phyloP scores from a whole-genome alignment of 2,888 invertebrate genomes.

The Agrilus cyanescens region DNA sequence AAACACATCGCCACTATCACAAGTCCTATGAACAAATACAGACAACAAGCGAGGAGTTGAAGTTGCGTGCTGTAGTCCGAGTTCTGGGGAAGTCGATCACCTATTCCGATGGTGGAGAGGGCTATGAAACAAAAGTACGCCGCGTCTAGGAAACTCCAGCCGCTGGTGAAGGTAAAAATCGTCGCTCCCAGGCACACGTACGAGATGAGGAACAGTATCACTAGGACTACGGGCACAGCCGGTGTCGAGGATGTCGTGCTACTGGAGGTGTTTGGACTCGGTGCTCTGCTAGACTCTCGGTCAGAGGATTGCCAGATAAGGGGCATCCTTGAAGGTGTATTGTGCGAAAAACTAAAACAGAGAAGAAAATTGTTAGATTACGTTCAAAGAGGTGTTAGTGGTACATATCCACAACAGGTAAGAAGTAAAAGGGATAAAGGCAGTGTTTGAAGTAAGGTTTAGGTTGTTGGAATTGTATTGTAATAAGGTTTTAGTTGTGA shows the following conservation, averaged over 20 bases:
- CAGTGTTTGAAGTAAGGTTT: too few relatives aligned
- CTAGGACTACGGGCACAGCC: slow-evolving; percentile 50
- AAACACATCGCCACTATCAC: slow-evolving; percentile 78
- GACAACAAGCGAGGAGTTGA: slow-evolving; percentile 68
- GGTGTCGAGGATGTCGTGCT: slow-evolving; percentile 35
- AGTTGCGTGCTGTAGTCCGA: slow-evolving; percentile 42
- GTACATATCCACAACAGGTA: too few relatives aligned
- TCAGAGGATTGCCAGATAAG: slow-evolving; percentile 51
- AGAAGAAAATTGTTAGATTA: neutral
- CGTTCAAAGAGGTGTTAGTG: too few relatives aligned
- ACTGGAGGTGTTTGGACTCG: slow-evolving; percentile 22
- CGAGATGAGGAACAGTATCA: slow-evolving; percentile 53
- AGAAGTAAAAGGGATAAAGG: too few relatives aligned
- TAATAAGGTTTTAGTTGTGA: too few relatives aligned
- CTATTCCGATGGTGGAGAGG: slow-evolving; percentile 71
- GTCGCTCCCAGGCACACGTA: slow-evolving; percentile 69
- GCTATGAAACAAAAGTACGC: slow-evolving; percentile 80
- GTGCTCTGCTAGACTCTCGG: slow-evolving; percentile 15
- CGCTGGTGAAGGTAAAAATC: slow-evolving; percentile 68
- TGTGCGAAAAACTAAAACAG: slow-evolving; percentile 41
- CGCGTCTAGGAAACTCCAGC: slow-evolving; percentile 70
- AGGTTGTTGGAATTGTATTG: too few relatives aligned
- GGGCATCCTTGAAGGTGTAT: slow-evolving; percentile 63
- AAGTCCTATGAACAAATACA: slow-evolving; percentile 66
- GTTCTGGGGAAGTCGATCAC: slow-evolving; percentile 55